A percentile compares a stretch with the other conserved stretches of the same genome.
phyloP scores from a whole-genome alignment of 2,888 invertebrate genomes.

The Dynastes grantii region DNA sequence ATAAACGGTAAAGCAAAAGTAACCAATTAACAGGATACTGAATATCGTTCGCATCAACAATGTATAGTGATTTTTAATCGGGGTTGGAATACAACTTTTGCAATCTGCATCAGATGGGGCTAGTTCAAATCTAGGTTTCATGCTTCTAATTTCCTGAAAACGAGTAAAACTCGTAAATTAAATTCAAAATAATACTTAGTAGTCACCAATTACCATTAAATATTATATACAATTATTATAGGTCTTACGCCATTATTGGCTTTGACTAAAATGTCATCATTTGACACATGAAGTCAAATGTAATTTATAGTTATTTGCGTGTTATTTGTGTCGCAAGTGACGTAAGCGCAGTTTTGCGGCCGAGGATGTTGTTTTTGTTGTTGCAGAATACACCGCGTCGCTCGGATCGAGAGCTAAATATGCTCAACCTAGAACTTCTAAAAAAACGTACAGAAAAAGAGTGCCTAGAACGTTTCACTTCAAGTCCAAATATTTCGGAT shows the following conservation, averaged over 20 bases:
- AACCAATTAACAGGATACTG: constrained; percentile 92
- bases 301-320: too few relatives aligned
- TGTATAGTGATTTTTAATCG: constrained; percentile 14
- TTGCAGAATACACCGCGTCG: too few relatives aligned
- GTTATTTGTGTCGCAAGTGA: too few relatives aligned
- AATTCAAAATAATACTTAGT: neutral
- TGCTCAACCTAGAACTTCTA: too few relatives aligned
- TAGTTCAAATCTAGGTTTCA: neutral
- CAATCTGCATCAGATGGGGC: neutral
- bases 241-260: neutral
- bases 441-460: too few relatives aligned
- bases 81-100: neutral
- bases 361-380: too few relatives aligned
- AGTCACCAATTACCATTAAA: neutral
- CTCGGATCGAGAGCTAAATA: too few relatives aligned
- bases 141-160: neutral
- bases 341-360: too few relatives aligned
- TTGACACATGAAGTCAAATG: neutral
- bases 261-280: neutral
- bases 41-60: constrained; percentile 91
- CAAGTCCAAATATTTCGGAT: too few relatives aligned
- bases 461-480: too few relatives aligned
- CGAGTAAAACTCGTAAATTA: too few relatives aligned
- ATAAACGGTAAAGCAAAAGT: constrained; percentile 92
- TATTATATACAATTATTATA: neutral